These are phyloP conservation scores for Heliocidaris erythrogramma DNA, from an alignment of 35 echinoderm and acorn worm species.

Conservation along the genomic window DNA sequence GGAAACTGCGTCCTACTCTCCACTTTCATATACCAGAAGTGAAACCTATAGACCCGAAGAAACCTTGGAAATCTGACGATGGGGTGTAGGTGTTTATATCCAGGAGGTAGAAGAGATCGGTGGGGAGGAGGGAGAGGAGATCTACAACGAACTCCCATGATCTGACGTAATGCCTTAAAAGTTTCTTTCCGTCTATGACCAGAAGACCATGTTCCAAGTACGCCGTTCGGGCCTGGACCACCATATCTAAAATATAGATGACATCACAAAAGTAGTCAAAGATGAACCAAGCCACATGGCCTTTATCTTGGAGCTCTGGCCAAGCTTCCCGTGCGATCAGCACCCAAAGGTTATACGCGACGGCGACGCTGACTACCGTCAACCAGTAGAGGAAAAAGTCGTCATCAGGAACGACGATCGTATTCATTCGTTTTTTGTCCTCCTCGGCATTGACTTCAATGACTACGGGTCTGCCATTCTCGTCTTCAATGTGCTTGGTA, in stretches of 20 bases:
- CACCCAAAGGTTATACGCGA: constrained; percentile 86
- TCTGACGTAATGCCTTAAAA: constrained; percentile 62
- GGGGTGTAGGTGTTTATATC: not conserved
- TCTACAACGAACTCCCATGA: constrained; percentile 62
- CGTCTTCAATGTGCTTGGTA: too few relatives aligned
- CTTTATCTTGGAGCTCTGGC: constrained; percentile 44
- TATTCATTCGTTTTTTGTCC: constrained; percentile 9
- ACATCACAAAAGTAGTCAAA: constrained; percentile 74
- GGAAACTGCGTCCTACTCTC: constrained; percentile 65
- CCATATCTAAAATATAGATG: constrained; percentile 78
- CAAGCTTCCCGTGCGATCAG: constrained; percentile 67
- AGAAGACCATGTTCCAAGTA: constrained; percentile 84
- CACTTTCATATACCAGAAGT: constrained; percentile 58
- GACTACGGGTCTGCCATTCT: constrained; percentile 6
- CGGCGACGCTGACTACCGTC: constrained; percentile 60
- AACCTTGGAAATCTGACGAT: constrained; percentile 73
- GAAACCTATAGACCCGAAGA: constrained; percentile 64
- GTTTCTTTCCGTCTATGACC: constrained; percentile 51
- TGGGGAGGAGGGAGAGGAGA: constrained; percentile 60
- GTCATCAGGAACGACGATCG: constrained; percentile 66
- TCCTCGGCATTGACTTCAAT: constrained; percentile 25
- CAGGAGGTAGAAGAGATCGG: constrained; percentile 71
- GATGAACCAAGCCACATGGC: constrained; percentile 58
- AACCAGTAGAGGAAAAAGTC: constrained; percentile 84
- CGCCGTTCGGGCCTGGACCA: constrained; percentile 69